Conservation (phyloP, 2,797 vertebrate genomes). For the Lerista edwardsae region DNA sequence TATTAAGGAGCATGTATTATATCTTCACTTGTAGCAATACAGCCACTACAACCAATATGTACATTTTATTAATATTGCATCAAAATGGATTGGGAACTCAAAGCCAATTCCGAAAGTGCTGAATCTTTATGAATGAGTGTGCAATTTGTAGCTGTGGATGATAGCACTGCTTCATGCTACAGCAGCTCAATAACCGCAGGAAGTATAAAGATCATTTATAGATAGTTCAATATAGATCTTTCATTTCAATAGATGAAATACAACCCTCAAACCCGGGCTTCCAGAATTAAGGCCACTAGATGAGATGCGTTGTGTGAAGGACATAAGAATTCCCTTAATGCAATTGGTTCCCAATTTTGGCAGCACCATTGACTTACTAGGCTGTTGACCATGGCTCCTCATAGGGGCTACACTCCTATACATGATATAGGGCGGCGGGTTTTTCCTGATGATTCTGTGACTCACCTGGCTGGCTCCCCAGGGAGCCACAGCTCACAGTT, state of each 20-base stretch:
- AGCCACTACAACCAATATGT: slow-evolving; percentile 19
- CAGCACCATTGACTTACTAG: too few species aligned
- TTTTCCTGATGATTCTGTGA: too few species aligned
- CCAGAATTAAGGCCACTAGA: slow-evolving; percentile 30
- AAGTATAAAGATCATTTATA: slow-evolving; percentile 44
- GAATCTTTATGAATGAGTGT: slow-evolving; percentile 18
- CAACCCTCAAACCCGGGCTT: background rate
- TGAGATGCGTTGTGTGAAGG: slow-evolving; percentile 43
- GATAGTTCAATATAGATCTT: too few species aligned
- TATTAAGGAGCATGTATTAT: slow-evolving; percentile 20
- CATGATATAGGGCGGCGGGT: too few species aligned
- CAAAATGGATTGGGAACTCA: slow-evolving; percentile 46
- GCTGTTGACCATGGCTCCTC: too few species aligned
- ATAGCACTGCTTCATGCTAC: slow-evolving; percentile 44
- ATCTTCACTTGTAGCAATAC: slow-evolving; percentile 19
- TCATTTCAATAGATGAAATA: slow-evolving; percentile 38
- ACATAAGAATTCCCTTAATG: background rate
- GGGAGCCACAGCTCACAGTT: too few species aligned
- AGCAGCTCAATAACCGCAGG: slow-evolving; percentile 53
- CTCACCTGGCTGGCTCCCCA: too few species aligned
- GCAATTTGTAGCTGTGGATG: slow-evolving; percentile 56
- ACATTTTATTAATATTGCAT: slow-evolving; percentile 39
- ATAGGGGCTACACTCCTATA: too few species aligned
- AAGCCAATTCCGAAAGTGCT: slow-evolving; percentile 44
- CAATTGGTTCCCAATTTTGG: too few species aligned